Evolutionary conservation across 2,797 vertebrate species (phyloP), one percentile per base, ranked within the genome.

Genomic region (Paramormyrops hopkinsi): DNA sequence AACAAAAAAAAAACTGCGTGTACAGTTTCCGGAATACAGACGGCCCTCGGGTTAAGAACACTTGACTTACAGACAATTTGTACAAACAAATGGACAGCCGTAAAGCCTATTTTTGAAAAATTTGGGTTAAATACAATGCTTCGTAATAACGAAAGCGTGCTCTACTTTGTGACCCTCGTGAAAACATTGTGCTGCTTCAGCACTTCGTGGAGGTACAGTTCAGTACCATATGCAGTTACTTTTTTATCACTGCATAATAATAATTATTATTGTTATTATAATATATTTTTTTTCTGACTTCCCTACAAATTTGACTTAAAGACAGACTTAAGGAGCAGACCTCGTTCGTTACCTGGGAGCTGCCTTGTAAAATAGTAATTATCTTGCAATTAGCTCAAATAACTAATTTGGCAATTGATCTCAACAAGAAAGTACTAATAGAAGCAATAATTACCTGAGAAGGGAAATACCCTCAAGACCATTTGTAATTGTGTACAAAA

Each of bases 371-470:
- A 33, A 14, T 19, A 44, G 14, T 79, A 93, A 95, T 96, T 95
- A 94, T 93, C 90, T 88, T 92, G 95, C 95, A 92, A 90, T 92
- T 92, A 91, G 95, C 96, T 96, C 95, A 95, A 79, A 96, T 96
- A 96, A 96, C 94, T 95, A 95, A 96, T 96, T 96, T 95, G 92
- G 92, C 92, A 93, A 94, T 93, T 93, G 95, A 93, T 93, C 90
- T 91, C 92, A 91, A 92, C 91, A 94, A 92, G 91, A 92, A 93
- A 87, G 92, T 93, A 90, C 93, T 92, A 95, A 93, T 92, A 92
- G 89, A 2, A 85, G 92, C 92, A 29, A 89, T 50, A 90, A 90
- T 93, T 91, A 48, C 4, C 92, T 91, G 92, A 93, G 93, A 90
- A 0, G 93, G 53, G 46, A 54, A 89, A 69, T 1, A 76, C 53